Conservation (phyloP, 1,140 invertebrate genomes). For the Gonioctena quinquepunctata region DNA sequence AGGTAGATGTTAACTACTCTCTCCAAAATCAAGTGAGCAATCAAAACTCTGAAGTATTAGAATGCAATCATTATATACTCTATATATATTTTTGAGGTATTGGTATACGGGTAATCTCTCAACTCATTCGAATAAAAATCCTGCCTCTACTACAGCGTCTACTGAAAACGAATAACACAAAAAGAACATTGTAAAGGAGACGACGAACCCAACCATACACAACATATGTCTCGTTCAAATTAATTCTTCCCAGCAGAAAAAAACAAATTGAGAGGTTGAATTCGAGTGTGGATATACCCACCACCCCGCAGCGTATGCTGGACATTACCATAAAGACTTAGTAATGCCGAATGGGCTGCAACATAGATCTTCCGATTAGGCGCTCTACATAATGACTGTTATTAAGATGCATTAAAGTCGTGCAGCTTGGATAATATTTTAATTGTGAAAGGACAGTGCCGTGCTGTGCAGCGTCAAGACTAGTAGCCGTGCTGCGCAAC, state of each 20-base stretch:
- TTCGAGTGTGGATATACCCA: neutral
- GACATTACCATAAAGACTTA: slow-evolving; percentile 26
- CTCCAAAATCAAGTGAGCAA: no score
- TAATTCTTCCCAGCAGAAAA: neutral
- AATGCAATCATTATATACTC: no score
- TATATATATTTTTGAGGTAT: no score
- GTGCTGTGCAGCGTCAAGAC: neutral
- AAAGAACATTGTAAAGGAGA: neutral
- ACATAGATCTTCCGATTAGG: slow-evolving; percentile 21
- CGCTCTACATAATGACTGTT: slow-evolving; percentile 38
- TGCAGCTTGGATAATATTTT: slow-evolving; percentile 44
- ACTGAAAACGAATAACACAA: neutral
- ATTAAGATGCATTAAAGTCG: slow-evolving; percentile 46
- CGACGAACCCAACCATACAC: neutral
- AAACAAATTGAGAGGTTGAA: neutral
- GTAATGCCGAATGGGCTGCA: slow-evolving; percentile 11
- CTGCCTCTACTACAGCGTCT: no score
- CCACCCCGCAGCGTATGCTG: neutral
- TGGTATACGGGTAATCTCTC: no score
- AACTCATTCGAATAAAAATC: no score
- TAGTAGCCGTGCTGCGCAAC: neutral
- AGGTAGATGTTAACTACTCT: no score
- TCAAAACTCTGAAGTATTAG: no score
- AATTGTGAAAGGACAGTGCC: slow-evolving; percentile 26
- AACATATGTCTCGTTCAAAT: neutral